Conservation (phyloP, 2,888 invertebrate genomes). For the Scrobipalpa atriplicella region DNA sequence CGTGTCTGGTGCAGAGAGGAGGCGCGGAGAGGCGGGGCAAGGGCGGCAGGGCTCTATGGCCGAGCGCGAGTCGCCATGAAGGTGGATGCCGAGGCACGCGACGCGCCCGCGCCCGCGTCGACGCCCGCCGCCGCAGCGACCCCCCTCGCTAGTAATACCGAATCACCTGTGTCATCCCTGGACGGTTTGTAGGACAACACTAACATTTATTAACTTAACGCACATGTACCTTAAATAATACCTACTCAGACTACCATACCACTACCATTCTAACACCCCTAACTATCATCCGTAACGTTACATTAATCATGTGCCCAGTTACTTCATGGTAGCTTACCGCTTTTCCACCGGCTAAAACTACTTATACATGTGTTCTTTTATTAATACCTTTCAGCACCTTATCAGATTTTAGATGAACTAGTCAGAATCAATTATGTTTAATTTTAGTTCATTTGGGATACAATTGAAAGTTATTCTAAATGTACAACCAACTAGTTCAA, state of each 20-base stretch:
- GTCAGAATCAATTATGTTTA: too few relatives aligned
- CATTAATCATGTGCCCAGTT: neutral
- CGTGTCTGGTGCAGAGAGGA: slow-evolving; percentile 71
- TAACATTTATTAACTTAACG: slow-evolving; percentile 43
- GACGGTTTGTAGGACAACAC: slow-evolving; percentile 74
- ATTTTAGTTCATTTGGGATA: neutral
- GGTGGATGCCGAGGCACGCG: slow-evolving; percentile 67
- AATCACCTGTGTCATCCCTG: slow-evolving; percentile 73
- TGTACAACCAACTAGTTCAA: too few relatives aligned
- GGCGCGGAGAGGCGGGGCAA: slow-evolving; percentile 48
- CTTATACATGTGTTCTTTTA: too few relatives aligned
- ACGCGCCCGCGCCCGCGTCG: slow-evolving; percentile 59
- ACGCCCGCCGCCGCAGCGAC: slow-evolving; percentile 55
- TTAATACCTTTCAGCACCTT: too few relatives aligned
- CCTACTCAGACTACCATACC: slow-evolving; percentile 38
- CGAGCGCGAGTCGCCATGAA: slow-evolving; percentile 57
- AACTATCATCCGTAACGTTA: neutral
- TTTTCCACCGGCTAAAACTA: neutral
- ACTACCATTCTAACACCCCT: neutral
- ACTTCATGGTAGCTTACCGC: neutral
- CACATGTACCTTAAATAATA: slow-evolving; percentile 49
- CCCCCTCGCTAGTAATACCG: slow-evolving; percentile 70
- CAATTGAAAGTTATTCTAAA: too few relatives aligned
- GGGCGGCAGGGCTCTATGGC: slow-evolving; percentile 55
- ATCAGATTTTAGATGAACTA: too few relatives aligned